Conservation (phyloP, 2,888 invertebrate species). For the Machimus atricapillus region DNA sequence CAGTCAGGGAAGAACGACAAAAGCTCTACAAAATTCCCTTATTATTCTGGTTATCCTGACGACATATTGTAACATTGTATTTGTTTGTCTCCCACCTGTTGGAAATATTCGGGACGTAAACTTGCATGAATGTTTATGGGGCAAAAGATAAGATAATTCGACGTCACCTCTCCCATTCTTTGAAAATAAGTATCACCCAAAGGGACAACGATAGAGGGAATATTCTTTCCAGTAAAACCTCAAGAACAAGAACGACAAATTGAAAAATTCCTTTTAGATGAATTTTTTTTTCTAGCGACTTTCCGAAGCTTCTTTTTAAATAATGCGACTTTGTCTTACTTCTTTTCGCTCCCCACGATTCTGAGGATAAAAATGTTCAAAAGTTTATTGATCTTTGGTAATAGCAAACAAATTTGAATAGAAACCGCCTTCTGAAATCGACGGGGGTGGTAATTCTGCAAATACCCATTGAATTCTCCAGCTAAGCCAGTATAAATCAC, state of each 20-base stretch:
- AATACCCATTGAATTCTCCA: background rate
- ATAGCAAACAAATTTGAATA: conserved; percentile 32
- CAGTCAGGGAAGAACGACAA: background rate
- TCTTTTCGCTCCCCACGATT: background rate
- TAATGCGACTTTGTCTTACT: conserved; percentile 17
- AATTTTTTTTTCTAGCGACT: background rate
- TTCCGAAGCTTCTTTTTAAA: background rate
- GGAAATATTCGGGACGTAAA: conserved; percentile 17
- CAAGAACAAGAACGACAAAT: conserved; percentile 26
- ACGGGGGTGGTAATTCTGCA: background rate
- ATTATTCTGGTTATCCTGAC: conserved; percentile 30
- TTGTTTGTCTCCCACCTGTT: conserved; percentile 26
- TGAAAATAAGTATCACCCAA: conserved; percentile 11
- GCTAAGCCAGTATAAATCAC: conserved; percentile 3
- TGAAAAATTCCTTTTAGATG: conserved; percentile 34
- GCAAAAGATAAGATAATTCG: conserved; percentile 36
- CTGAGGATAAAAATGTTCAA: conserved; percentile 18
- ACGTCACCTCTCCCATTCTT: conserved; percentile 24
- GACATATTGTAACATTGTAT: conserved; percentile 30
- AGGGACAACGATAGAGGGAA: background rate
- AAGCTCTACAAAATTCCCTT: conserved; percentile 13
- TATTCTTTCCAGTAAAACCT: background rate
- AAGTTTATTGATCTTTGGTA: conserved; percentile 24
- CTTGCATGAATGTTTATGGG: conserved; percentile 31
- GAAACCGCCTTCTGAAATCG: background rate